These are phyloP conservation scores for Clivina fossor DNA, from an alignment of 2,888 invertebrate genomes.

Conservation along the genomic window DNA sequence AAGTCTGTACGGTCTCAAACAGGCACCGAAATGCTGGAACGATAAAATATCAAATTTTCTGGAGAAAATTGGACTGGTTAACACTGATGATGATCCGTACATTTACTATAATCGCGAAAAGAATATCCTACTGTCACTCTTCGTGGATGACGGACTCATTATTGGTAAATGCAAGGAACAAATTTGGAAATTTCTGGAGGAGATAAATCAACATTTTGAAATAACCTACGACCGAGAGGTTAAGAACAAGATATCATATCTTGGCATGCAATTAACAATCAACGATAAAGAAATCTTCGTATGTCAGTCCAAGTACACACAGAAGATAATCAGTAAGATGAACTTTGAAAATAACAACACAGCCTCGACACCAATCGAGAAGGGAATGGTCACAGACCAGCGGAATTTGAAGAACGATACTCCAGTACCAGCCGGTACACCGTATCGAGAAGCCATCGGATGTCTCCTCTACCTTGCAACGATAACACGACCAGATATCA, in stretches of 20 bases:
- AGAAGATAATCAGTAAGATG: slow-evolving; percentile 17
- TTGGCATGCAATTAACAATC: slow-evolving; percentile 18
- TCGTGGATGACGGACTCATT: slow-evolving; percentile 15
- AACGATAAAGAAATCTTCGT: slow-evolving; percentile 16
- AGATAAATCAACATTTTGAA: slow-evolving; percentile 11
- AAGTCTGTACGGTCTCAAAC: slow-evolving; percentile 25
- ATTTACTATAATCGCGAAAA: slow-evolving; percentile 15
- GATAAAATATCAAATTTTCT: slow-evolving; percentile 15
- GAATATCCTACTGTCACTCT: slow-evolving; percentile 14
- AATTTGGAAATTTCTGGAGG: slow-evolving; percentile 16
- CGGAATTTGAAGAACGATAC: slow-evolving; percentile 13
- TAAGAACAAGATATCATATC: slow-evolving; percentile 18
- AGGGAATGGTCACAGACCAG: slow-evolving; percentile 15
- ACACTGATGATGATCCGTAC: slow-evolving; percentile 18
- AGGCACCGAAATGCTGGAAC: no score
- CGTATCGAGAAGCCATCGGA: slow-evolving; percentile 39
- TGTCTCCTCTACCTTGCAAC: slow-evolving; percentile 37
- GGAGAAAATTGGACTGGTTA: slow-evolving; percentile 18
- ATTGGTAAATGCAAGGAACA: slow-evolving; percentile 12
- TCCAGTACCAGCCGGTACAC: slow-evolving; percentile 10
- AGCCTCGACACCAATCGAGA: slow-evolving; percentile 16
- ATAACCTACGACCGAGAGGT: slow-evolving; percentile 16
- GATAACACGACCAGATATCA: slow-evolving; percentile 16
- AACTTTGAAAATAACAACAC: slow-evolving; percentile 9
- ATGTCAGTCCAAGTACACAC: slow-evolving; percentile 15